Conservation (phyloP, 2,113 vertebrate species). For the Corvus hawaiiensis region DNA sequence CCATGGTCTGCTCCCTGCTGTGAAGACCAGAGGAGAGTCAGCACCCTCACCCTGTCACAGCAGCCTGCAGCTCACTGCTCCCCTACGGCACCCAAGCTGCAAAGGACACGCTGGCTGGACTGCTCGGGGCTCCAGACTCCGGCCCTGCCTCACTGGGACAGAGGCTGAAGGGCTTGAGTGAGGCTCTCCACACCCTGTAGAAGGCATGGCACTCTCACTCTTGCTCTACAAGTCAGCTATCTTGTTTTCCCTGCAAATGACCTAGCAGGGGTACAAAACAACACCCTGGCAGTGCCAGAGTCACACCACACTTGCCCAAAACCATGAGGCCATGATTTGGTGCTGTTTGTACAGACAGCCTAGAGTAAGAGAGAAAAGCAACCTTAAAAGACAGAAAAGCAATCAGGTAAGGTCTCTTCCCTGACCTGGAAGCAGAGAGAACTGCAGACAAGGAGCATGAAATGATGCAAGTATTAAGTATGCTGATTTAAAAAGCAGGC, state of each 20-base stretch:
- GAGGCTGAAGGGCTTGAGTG: background rate
- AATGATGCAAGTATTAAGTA: background rate
- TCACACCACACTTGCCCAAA: background rate
- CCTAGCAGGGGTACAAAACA: background rate
- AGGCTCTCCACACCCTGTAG: background rate
- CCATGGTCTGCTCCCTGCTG: background rate
- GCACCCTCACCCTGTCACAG: background rate
- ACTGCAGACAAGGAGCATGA: background rate
- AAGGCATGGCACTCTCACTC: background rate
- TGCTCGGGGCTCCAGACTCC: accelerated
- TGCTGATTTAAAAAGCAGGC: background rate
- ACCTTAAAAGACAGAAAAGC: background rate
- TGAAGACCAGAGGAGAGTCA: background rate
- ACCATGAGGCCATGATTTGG: background rate
- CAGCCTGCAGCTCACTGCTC: background rate
- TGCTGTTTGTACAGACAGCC: background rate
- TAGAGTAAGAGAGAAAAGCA: background rate
- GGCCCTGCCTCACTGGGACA: background rate
- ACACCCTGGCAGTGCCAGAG: background rate
- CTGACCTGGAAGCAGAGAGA: background rate
- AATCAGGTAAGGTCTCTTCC: background rate
- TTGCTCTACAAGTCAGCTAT: background rate
- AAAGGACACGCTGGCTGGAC: accelerated
- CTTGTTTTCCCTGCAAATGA: background rate
- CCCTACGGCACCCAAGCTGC: background rate